Base-by-base conservation (phyloP, 2,888 invertebrate genomes). In the Perizoma affinitatum region DNA sequence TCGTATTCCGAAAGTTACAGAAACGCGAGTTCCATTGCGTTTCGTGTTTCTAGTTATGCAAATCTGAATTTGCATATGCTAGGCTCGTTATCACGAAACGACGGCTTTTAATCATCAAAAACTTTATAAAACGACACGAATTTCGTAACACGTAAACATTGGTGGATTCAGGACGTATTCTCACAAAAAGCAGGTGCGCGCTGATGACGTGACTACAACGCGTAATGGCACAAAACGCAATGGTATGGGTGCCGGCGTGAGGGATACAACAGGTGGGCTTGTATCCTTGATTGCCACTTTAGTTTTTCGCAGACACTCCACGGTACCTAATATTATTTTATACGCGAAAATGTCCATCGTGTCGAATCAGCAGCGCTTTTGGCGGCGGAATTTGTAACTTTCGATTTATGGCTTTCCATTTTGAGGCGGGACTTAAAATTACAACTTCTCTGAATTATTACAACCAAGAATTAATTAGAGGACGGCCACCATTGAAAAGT, bases 381-480 rank as follows among this genome's bases (percentile, higher is more conserved):
- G 49, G 61, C 66, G 54, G 22, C 51, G 64, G 70, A 78, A 77
- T 77, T 76, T 71, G 74, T 76, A 78, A 73, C 69, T 73, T 77
- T 73, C 68, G 63, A 84, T 79, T 79, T 78, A 71, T 69, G 70
- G 70, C 69, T 55, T 61, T 68, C 67, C 54, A 70, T 62, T 73
- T 59, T 60, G 61, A 72, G 66, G 66, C 64, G 66, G 69, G 71
- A 76, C 71, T 77, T 70, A 68, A 73, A 80, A 76, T 70, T 72
- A 80, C 79, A 74, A 69, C 69, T 75, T 66, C 71, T 69, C 63
- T 66, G 72, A 81, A 79, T 80, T 76, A 79, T 80, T 76, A 80
- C 69, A 78, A 76, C 66, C 75, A 79, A 80, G 77, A 85, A 84
- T 84, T 84, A 84, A 86, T 85, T 83, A 84, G 74, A 75, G 71